Conservation (phyloP, 1,140 invertebrate genomes). For the Leptopilina clavipes region DNA sequence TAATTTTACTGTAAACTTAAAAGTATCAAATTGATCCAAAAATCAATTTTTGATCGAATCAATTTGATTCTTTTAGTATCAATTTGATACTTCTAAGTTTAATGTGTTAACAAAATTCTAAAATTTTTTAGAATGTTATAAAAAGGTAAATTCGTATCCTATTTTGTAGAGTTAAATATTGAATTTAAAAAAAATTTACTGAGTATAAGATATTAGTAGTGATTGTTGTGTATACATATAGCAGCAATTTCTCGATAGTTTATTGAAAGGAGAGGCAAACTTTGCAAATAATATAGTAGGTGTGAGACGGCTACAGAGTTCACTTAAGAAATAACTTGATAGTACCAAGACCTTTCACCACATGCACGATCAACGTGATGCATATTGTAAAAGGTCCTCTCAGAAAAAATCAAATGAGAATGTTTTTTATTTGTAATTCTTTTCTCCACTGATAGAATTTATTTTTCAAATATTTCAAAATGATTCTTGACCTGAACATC, state of each 20-base stretch:
- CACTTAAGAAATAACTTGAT: conserved; percentile 20
- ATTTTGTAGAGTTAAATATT: too few species aligned
- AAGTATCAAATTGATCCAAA: too few species aligned
- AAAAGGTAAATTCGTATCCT: too few species aligned
- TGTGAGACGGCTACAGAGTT: conserved; percentile 14
- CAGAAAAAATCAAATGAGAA: not conserved
- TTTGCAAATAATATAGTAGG: conserved; percentile 30
- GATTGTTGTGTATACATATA: not conserved
- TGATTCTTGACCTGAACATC: conserved; percentile 1
- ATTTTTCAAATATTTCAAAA: not conserved
- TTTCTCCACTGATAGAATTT: not conserved
- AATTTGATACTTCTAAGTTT: too few species aligned
- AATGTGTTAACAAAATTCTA: too few species aligned
- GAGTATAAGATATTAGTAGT: not conserved
- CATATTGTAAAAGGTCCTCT: conserved; percentile 8
- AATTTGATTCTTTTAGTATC: too few species aligned
- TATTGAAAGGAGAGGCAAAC: not conserved
- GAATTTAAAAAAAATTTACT: not conserved
- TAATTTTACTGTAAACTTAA: too few species aligned
- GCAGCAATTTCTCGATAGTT: conserved; percentile 1
- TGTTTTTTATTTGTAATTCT: not conserved
- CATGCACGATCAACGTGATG: not conserved
- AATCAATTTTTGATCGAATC: too few species aligned
- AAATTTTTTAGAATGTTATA: too few species aligned
- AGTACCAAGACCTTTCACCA: conserved; percentile 30